These are phyloP conservation scores for Etia nguti DNA, from an alignment of 2,113 vertebrate species.

Conservation along the genomic window DNA sequence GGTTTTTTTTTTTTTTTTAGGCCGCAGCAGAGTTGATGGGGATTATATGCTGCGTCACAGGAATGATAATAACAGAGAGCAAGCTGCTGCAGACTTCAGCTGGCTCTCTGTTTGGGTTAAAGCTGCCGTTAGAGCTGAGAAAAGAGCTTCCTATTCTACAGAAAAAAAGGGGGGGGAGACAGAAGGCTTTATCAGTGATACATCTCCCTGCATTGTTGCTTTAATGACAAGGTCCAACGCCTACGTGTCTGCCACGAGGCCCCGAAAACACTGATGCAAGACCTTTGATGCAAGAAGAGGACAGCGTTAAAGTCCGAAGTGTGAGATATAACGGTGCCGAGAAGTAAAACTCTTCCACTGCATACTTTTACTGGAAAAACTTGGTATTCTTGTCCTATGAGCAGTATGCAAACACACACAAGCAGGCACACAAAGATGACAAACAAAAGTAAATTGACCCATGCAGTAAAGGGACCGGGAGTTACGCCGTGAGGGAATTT, in stretches of 20 bases:
- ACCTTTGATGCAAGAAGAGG: not conserved
- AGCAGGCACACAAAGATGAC: not conserved
- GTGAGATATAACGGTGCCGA: not conserved
- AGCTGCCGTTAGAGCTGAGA: not conserved
- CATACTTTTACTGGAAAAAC: not conserved
- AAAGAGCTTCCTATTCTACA: not conserved
- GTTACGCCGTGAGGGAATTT: not conserved
- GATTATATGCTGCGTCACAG: conserved; percentile 13
- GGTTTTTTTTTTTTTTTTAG: not conserved
- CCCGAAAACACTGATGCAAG: not conserved
- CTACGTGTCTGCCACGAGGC: not conserved
- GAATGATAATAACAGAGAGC: conserved; percentile 44
- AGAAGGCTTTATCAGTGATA: conserved; percentile 1
- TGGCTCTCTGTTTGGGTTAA: conserved; percentile 1
- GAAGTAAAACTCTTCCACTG: not conserved
- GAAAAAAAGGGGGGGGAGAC: not conserved
- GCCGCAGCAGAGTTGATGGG: not conserved
- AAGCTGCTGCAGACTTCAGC: not conserved
- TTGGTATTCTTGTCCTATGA: not conserved
- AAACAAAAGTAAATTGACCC: not conserved
- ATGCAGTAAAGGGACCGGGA: not conserved
- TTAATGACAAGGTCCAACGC: conserved; percentile 38
- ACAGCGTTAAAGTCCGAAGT: conserved; percentile 17
- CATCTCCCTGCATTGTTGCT: not conserved
- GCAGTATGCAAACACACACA: not conserved